These are phyloP conservation scores for Boloria selene DNA, from an alignment of 2,888 invertebrate species.

Conservation along the genomic window DNA sequence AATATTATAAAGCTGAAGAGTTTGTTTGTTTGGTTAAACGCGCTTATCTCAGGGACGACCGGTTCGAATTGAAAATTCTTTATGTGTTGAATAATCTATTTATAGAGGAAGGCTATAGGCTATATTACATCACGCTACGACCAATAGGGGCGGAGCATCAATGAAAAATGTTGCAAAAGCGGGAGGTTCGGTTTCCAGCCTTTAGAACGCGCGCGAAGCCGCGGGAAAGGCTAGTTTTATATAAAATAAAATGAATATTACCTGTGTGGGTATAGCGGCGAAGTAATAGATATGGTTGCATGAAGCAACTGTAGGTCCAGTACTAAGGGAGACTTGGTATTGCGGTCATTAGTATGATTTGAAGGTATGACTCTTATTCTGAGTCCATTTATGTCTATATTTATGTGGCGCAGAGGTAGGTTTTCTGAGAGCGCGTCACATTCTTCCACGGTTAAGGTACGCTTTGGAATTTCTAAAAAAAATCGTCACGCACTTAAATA, in stretches of 20 bases:
- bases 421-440: constrained; percentile 64
- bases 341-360: constrained; percentile 54
- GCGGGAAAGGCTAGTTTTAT: too few species aligned
- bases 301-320: constrained; percentile 54
- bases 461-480: constrained; percentile 51
- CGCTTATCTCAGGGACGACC: too few species aligned
- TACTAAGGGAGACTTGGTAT: constrained; percentile 43
- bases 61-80: too few species aligned
- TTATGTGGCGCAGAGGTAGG: constrained; percentile 57
- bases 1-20: too few species aligned
- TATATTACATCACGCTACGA: too few species aligned
- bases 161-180: too few species aligned
- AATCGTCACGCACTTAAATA: background rate
- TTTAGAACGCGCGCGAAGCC: too few species aligned
- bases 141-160: too few species aligned
- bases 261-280: constrained; percentile 69
- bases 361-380: constrained; percentile 54
- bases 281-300: constrained; percentile 44
- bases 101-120: too few species aligned
- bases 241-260: constrained; percentile 37
- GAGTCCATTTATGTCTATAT: constrained; percentile 49
- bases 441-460: constrained; percentile 67
- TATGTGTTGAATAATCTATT: too few species aligned
- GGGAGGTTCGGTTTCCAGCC: too few species aligned
- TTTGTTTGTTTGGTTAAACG: too few species aligned